A percentile compares a stretch with the other conserved stretches of the same genome.
Conservation (phyloP, 2,113 vertebrate genomes). For the Proterorhinus semilunaris region DNA sequence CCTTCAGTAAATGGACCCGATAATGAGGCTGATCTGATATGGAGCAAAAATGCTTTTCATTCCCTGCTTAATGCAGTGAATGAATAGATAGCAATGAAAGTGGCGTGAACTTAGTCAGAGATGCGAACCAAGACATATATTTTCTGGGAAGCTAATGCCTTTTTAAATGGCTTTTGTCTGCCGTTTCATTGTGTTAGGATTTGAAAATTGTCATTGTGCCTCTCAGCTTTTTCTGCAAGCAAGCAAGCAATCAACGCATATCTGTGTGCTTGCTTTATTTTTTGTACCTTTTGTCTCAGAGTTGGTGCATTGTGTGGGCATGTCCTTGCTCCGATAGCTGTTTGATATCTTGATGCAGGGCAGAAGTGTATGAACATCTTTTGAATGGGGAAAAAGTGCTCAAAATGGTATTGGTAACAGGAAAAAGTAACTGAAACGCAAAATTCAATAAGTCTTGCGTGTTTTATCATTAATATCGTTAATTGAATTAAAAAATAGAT, state of each 20-base stretch:
- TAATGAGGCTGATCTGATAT: conserved; percentile 42
- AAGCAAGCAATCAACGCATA: neutral
- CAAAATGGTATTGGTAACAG: too few species aligned
- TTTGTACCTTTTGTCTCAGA: conserved; percentile 4
- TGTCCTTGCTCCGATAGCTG: conserved; percentile 45
- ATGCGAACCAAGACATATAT: conserved; percentile 19
- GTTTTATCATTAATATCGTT: too few species aligned
- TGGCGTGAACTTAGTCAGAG: conserved; percentile 30
- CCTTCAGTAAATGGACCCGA: conserved; percentile 36
- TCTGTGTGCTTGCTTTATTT: conserved; percentile 23
- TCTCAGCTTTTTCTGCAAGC: neutral
- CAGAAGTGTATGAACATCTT: too few species aligned
- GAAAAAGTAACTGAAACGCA: too few species aligned
- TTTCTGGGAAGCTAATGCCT: conserved; percentile 31
- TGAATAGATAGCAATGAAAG: conserved; percentile 15
- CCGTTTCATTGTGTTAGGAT: conserved; percentile 17
- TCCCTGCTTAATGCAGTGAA: conserved; percentile 6
- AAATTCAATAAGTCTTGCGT: too few species aligned
- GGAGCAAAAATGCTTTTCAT: conserved; percentile 41
- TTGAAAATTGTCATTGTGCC: conserved; percentile 35
- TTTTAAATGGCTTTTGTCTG: conserved; percentile 38
- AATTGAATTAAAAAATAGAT: too few species aligned
- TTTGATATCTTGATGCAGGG: too few species aligned
- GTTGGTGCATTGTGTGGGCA: conserved; percentile 36
- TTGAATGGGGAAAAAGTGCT: too few species aligned